Percentiles rank a stretch among this genome's conserved stretches.
Conservation (phyloP, 2,797 vertebrate species). For the Sebastes paucispinis region DNA sequence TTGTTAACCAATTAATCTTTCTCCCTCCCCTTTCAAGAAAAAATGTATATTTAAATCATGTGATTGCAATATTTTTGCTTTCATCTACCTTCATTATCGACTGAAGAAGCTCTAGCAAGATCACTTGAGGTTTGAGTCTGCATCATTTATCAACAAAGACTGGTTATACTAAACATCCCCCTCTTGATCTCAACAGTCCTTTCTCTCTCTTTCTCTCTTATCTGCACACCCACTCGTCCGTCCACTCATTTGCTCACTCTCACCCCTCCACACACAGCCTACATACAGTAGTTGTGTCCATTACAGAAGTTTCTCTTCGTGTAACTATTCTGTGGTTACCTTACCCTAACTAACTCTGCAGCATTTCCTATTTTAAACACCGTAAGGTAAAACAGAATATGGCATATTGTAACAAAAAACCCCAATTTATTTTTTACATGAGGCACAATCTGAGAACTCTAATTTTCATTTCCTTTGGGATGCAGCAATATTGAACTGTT, state of each 20-base stretch:
- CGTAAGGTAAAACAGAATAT: conserved; percentile 38
- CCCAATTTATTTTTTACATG: not conserved
- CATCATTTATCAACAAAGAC: not conserved
- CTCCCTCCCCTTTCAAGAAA: conserved; percentile 14
- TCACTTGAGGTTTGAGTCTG: conserved; percentile 24
- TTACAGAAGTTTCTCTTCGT: conserved; percentile 32
- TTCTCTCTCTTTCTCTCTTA: not conserved
- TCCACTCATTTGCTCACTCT: conserved; percentile 22
- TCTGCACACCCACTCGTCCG: conserved; percentile 16
- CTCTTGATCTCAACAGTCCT: not conserved
- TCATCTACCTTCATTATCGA: conserved; percentile 26
- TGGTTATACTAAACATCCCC: conserved; percentile 2
- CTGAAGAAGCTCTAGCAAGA: conserved; percentile 3
- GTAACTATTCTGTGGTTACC: conserved; percentile 22
- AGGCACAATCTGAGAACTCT: conserved; percentile 57
- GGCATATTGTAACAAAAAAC: conserved; percentile 38
- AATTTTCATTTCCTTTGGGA: conserved; percentile 47
- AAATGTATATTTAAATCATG: conserved; percentile 2
- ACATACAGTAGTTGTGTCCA: conserved; percentile 22
- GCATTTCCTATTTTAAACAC: conserved; percentile 41
- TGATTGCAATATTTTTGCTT: conserved; percentile 38
- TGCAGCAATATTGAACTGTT: conserved; percentile 33
- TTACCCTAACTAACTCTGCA: conserved; percentile 30
- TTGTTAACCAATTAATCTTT: conserved; percentile 31
- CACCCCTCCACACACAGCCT: conserved; percentile 15